Percentiles rank a stretch among this genome's conserved stretches.
Conservation (phyloP, 2,113 vertebrate genomes). For the Myocastor coypus region DNA sequence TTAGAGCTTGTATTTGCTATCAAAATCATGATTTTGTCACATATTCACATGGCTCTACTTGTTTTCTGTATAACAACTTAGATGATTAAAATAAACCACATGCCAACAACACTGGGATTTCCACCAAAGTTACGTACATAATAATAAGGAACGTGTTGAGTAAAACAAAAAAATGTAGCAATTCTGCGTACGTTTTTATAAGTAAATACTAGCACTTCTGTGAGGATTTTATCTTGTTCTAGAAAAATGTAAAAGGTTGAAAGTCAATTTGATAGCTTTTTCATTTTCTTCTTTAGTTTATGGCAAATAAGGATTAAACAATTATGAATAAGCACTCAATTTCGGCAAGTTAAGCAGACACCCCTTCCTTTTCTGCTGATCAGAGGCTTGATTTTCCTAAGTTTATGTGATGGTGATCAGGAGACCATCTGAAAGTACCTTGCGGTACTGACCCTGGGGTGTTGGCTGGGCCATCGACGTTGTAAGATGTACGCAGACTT, state of each 20-base stretch:
- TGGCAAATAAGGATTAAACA: neutral
- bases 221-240: constrained; percentile 32
- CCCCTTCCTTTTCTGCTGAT: neutral
- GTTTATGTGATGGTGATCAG: neutral
- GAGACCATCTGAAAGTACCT: neutral
- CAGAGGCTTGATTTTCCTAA: neutral
- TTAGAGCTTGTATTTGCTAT: constrained; percentile 17
- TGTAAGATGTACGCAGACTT: neutral
- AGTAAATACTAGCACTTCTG: neutral
- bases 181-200: neutral
- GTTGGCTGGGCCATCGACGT: neutral
- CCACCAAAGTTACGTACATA: neutral
- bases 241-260: neutral
- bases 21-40: neutral
- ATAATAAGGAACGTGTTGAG: neutral
- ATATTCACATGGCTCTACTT: neutral
- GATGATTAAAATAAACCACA: constrained; percentile 29
- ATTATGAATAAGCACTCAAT: neutral
- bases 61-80: constrained; percentile 30
- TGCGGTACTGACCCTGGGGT: neutral
- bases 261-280: neutral
- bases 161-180: neutral
- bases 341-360: neutral
- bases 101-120: neutral
- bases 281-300: neutral